phyloP scores from a whole-genome alignment of 2,113 vertebrate genomes.

The Myodes glareolus region DNA sequence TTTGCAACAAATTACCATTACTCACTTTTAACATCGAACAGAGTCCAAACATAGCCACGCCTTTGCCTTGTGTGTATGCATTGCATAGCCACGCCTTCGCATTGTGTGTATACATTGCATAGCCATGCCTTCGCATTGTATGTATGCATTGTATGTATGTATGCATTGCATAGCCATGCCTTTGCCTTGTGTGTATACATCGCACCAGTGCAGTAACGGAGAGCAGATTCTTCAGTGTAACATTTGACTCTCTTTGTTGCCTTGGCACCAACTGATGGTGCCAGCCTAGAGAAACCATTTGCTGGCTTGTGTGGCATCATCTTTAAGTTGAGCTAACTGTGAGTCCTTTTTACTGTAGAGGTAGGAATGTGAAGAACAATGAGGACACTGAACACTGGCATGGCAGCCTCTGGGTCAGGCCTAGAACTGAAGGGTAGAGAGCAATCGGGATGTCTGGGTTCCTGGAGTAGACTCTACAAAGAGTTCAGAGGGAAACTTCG shows the following conservation, averaged over 20 bases:
- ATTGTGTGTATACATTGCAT: background rate
- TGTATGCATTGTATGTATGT: background rate
- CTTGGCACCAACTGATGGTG: background rate
- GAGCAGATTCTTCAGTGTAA: background rate
- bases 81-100: background rate
- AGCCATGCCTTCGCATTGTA: background rate
- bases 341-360: background rate
- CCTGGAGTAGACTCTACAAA: background rate
- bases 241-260: background rate
- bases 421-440: background rate
- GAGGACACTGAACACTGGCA: background rate
- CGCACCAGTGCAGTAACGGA: background rate
- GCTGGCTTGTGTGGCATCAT: background rate
- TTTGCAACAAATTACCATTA: background rate
- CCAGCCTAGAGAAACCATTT: background rate
- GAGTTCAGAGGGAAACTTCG: conserved; percentile 2
- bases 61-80: background rate
- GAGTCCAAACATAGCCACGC: background rate
- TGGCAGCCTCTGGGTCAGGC: background rate
- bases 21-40: background rate
- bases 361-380: no score
- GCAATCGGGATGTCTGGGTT: background rate
- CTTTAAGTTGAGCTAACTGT: background rate
- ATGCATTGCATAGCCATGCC: background rate
- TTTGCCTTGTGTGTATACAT: background rate